A percentile compares a stretch with the other conserved stretches of the same genome.
Evolutionary conservation across 2,888 invertebrate genomes (phyloP).

Genomic region (Dastarcus helophoroides): DNA sequence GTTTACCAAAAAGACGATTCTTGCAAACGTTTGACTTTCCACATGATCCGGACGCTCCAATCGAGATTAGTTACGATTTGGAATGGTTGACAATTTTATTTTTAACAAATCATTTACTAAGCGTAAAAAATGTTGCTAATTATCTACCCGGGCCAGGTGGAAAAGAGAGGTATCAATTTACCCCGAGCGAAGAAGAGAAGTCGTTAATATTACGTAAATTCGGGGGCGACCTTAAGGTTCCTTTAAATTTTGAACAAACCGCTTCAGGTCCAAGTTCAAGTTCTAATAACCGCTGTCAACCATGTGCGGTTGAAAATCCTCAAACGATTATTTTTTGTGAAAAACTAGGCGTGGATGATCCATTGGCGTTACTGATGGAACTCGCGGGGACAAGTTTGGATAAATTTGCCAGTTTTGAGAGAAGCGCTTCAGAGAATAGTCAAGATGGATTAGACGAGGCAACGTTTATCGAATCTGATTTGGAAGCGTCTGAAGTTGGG

Average conservation of each 20-base stretch:
- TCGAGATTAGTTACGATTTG: conserved; percentile 64
- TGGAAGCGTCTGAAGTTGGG: conserved; percentile 7
- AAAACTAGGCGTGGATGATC: conserved; percentile 67
- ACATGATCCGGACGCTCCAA: conserved; percentile 44
- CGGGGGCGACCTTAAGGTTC: conserved; percentile 55
- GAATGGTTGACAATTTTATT: conserved; percentile 88
- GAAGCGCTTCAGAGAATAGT: conserved; percentile 1
- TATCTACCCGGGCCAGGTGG: conserved; percentile 77
- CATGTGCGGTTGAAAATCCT: conserved; percentile 49
- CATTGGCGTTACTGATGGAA: conserved; percentile 51
- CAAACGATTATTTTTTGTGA: conserved; percentile 60
- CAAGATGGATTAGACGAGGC: conserved; percentile 9
- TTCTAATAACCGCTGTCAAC: conserved; percentile 28
- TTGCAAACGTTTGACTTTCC: conserved; percentile 65
- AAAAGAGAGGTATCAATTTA: conserved; percentile 59
- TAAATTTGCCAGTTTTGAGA: conserved; percentile 20
- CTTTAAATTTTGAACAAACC: conserved; percentile 67
- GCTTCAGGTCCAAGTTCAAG: conserved; percentile 43
- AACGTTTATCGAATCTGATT: conserved; percentile 14
- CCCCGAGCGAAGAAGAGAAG: conserved; percentile 65
- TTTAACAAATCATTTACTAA: conserved; percentile 79
- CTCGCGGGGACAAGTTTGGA: conserved; percentile 34
- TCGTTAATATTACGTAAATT: conserved; percentile 51
- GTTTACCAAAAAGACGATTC: conserved; percentile 78
- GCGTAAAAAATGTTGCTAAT: conserved; percentile 52